Conservation (phyloP, 2,113 vertebrate genomes). For the Nesogale talazaci region DNA sequence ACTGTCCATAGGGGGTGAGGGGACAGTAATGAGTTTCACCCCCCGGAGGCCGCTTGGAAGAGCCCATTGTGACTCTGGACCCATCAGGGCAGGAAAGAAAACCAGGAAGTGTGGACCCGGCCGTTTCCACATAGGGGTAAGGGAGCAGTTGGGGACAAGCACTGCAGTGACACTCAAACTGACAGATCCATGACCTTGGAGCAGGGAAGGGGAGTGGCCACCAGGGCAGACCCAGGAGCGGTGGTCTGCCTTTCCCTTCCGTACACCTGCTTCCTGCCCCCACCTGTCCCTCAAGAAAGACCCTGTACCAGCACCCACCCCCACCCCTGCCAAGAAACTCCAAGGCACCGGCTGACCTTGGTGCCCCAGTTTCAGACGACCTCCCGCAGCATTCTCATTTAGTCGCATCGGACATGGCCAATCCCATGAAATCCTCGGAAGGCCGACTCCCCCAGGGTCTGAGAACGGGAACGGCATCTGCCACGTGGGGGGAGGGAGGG, state of each 20-base stretch:
- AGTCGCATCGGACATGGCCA: background rate
- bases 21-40: background rate
- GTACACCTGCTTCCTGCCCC: background rate
- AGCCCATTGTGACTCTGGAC: background rate
- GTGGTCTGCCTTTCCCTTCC: background rate
- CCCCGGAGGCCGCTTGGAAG: background rate
- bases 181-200: background rate
- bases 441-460: background rate
- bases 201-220: background rate
- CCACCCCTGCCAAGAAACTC: background rate
- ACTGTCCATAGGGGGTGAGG: background rate
- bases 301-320: background rate
- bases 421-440: background rate
- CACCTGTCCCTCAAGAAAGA: constrained; percentile 20
- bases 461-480: constrained; percentile 68
- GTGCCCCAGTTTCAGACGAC: background rate
- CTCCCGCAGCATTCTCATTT: background rate
- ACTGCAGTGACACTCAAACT: background rate
- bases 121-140: background rate
- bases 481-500: constrained; percentile 37
- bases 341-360: background rate
- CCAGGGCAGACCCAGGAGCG: background rate
- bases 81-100: background rate
- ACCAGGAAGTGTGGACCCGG: background rate
- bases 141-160: background rate